Conservation (phyloP, 2,797 vertebrate species). For the Siniperca scherzeri region DNA sequence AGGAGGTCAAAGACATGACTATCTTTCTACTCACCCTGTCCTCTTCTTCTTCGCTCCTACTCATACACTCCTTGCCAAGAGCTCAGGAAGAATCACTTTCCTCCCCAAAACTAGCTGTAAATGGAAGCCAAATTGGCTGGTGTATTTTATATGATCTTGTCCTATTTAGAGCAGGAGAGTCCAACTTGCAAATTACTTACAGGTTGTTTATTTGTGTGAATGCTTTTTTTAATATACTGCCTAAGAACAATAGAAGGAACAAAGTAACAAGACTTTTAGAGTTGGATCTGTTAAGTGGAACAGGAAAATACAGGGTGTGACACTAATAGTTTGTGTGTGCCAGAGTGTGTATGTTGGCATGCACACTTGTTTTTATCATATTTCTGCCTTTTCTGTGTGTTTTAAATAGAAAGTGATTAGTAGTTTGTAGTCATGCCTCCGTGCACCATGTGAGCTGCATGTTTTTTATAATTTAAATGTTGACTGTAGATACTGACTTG, state of each 20-base stretch:
- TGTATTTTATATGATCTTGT: constrained; percentile 40
- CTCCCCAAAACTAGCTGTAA: constrained; percentile 41
- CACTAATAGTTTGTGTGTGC: constrained; percentile 15
- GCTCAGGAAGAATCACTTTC: constrained; percentile 45
- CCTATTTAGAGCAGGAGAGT: constrained; percentile 40
- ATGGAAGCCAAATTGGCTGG: constrained; percentile 48
- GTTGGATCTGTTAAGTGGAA: constrained; percentile 27
- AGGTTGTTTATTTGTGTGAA: constrained; percentile 27
- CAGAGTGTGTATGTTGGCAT: constrained; percentile 16
- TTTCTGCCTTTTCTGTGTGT: neutral
- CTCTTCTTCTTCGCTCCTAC: constrained; percentile 4
- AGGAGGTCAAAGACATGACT: constrained; percentile 39
- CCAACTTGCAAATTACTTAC: constrained; percentile 46
- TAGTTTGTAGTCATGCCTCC: constrained; percentile 15
- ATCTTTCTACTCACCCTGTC: constrained; percentile 30
- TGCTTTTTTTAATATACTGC: constrained; percentile 11
- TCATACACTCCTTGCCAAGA: constrained; percentile 27
- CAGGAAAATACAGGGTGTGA: constrained; percentile 28
- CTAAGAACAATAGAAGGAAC: constrained; percentile 37
- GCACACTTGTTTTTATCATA: constrained; percentile 3
- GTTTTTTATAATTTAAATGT: constrained; percentile 38
- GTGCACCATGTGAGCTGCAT: constrained; percentile 13
- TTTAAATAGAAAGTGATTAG: constrained; percentile 12
- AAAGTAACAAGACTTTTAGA: constrained; percentile 13
- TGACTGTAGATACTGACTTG: constrained; percentile 49